A percentile compares a stretch with the other conserved stretches of the same genome.
These are phyloP conservation scores for Chelon labrosus DNA, from an alignment of 2,797 vertebrate species.

Conservation along the genomic window DNA sequence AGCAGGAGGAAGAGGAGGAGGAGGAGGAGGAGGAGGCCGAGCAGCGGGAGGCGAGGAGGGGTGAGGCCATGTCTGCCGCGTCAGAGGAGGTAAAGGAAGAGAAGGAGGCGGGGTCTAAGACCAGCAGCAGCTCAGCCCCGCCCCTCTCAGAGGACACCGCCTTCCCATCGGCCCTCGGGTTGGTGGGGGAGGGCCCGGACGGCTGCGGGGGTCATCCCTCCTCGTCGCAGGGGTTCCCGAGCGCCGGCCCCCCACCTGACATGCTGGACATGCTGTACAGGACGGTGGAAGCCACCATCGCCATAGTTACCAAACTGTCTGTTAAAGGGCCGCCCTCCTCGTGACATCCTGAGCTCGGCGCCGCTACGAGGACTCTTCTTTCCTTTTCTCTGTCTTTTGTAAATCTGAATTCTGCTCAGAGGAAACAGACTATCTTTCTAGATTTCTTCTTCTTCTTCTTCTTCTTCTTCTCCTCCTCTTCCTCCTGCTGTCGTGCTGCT, in stretches of 20 bases:
- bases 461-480: conserved; percentile 18
- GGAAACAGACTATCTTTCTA: not conserved
- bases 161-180: conserved; percentile 74
- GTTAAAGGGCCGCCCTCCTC: conserved; percentile 90
- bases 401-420: conserved; percentile 38
- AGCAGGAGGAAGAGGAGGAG: conserved; percentile 67
- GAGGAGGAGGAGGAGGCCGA: conserved; percentile 72
- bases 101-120: conserved; percentile 82
- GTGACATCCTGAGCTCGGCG: conserved; percentile 89
- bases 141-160: conserved; percentile 83
- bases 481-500: conserved; percentile 63
- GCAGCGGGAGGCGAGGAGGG: conserved; percentile 70
- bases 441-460: too few species aligned
- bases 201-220: conserved; percentile 84
- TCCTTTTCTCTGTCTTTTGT: conserved; percentile 44
- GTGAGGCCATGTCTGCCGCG: conserved; percentile 76
- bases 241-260: conserved; percentile 89
- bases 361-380: conserved; percentile 47
- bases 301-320: conserved; percentile 94
- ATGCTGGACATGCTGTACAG: conserved; percentile 96
- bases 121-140: conserved; percentile 54
- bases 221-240: conserved; percentile 86
- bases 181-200: conserved; percentile 87
- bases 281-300: conserved; percentile 96
- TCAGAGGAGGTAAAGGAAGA: conserved; percentile 87